Conservation (phyloP, 2,113 vertebrate genomes). For the Catharus minimus region DNA sequence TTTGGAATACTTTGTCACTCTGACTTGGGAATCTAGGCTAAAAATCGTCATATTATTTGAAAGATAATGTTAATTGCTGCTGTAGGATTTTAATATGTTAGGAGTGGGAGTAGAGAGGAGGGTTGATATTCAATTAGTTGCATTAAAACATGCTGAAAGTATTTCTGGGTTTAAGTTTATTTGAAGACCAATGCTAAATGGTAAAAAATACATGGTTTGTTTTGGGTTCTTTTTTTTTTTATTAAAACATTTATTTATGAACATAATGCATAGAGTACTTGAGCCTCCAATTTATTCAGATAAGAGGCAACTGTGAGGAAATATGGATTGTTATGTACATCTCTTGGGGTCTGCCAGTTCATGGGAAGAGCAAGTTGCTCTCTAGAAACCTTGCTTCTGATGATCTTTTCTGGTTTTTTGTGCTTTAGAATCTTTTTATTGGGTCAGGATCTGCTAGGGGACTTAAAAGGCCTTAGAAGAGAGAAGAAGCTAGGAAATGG, state of each 20-base stretch:
- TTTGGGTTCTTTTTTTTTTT: background rate
- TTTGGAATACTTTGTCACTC: background rate
- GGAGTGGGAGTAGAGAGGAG: accelerated
- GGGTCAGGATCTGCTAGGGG: background rate
- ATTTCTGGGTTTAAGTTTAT: background rate
- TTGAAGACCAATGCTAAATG: background rate
- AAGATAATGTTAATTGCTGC: background rate
- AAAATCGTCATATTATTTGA: background rate
- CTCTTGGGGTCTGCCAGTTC: background rate
- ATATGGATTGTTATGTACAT: background rate
- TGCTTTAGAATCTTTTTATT: background rate
- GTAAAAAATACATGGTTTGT: accelerated
- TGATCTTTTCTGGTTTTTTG: background rate
- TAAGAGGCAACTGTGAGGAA: background rate
- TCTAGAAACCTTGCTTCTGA: background rate
- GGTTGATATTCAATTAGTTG: background rate
- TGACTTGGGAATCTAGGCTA: background rate
- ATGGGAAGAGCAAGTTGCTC: background rate
- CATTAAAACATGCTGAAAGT: background rate
- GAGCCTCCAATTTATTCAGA: background rate
- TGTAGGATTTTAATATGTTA: background rate
- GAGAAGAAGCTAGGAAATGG: background rate
- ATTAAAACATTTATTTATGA: background rate
- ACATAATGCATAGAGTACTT: background rate
- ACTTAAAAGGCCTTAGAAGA: background rate